Evolutionary conservation across 2,888 invertebrate genomes (phyloP), one percentile per base, ranked within the genome.

Genomic region (Aradus depressus): DNA sequence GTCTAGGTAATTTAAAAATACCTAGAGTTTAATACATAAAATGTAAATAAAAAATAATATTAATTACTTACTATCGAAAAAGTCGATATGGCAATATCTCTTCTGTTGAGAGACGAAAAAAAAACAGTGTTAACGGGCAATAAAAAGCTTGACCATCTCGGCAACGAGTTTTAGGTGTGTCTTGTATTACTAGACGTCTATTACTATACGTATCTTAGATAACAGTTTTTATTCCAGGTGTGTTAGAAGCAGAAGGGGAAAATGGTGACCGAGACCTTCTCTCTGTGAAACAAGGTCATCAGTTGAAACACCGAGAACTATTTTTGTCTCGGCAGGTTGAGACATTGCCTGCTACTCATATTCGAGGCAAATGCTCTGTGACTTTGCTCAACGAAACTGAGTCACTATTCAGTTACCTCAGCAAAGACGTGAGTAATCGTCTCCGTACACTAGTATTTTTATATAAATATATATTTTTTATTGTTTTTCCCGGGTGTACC

Each of bases 301-400:
- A 93, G 72, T 81, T 96, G 70, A 92, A 92, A 71, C 97, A 98
- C 70, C 81, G 96, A 64, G 98, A 98, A 73, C 76, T 99, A 66
- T 98, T 98, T 75, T 79, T 98, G 60, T 96, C 97, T 44, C 82
- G 97, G 63, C 89, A 90, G 76, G 90, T 95, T 65, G 97, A 99
- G 73, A 96, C 95, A 54, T 76, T 98, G 70, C 95, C 97, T 55
- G 97, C 97, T 61, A 97, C 96, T 56, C 92, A 96, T 75, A 99
- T 99, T 65, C 81, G 98, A 67, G 98, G 96, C 71, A 98, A 98
- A 77, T 99, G 98, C 75, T 86, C 89, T 63, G 98, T 99, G 64
- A 96, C 96, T 62, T 77, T 98, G 64, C 84, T 98, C 72, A 97
- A 97, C 75, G 98, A 98, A 77, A 95, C 96, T 52, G 98, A 99